phyloP scores from a whole-genome alignment of 1,140 invertebrate species.

The Radopholus similis region DNA sequence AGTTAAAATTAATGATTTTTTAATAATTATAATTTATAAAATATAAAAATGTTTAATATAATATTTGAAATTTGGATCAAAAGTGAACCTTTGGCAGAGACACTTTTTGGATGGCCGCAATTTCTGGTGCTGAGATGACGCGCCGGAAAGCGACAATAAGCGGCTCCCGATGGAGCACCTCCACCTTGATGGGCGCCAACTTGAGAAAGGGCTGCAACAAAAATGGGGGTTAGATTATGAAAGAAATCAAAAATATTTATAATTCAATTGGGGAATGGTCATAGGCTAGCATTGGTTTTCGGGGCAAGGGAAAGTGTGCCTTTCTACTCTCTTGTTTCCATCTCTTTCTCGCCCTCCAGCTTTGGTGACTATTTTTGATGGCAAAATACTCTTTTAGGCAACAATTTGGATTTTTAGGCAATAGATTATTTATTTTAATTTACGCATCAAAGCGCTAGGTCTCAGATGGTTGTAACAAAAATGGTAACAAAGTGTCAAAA shows the following conservation, averaged over 20 bases:
- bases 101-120: constrained; percentile 78
- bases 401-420: no score
- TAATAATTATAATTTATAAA: not conserved
- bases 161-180: constrained; percentile 66
- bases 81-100: constrained; percentile 76
- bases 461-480: no score
- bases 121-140: constrained; percentile 82
- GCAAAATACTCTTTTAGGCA: no score
- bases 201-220: constrained; percentile 68
- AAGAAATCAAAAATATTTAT: constrained; percentile 68
- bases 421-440: constrained; percentile 47
- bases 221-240: no score
- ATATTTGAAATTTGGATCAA: not conserved
- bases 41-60: not conserved
- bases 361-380: no score
- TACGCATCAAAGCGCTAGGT: no score
- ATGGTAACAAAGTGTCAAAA: constrained; percentile 18
- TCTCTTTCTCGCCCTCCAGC: constrained; percentile 31
- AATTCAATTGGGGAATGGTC: constrained; percentile 65
- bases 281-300: constrained; percentile 18
- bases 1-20: no score
- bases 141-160: constrained; percentile 65
- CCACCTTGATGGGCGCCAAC: constrained; percentile 82
- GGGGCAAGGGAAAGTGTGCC: constrained; percentile 64
- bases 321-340: constrained; percentile 65